These are phyloP conservation scores for Pachyuromys duprasi DNA, from an alignment of 2,797 vertebrate genomes.

Conservation along the genomic window DNA sequence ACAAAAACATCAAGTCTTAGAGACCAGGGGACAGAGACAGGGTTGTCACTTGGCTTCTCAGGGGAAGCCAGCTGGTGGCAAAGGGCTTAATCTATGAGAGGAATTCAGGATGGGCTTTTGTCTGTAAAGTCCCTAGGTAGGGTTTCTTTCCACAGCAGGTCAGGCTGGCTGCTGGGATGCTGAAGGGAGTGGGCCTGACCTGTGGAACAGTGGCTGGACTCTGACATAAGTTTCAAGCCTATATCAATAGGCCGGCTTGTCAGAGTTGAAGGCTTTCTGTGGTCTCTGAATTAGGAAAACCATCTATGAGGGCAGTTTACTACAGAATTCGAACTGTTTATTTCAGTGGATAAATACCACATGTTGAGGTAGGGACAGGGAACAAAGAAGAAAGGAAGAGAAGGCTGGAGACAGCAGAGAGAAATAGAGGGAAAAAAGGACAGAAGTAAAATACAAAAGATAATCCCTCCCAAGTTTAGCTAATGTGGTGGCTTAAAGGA, in stretches of 20 bases:
- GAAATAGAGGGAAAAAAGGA: not conserved
- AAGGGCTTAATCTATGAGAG: not conserved
- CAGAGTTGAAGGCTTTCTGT: not conserved
- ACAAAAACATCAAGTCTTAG: not conserved
- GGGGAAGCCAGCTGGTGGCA: not conserved
- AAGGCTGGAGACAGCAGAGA: not conserved
- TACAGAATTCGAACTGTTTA: not conserved
- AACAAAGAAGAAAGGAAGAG: not conserved
- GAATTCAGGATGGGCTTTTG: not conserved
- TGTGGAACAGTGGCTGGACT: not conserved
- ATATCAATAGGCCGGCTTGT: not conserved
- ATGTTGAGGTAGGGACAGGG: not conserved
- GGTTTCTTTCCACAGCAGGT: not conserved
- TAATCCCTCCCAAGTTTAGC: not conserved
- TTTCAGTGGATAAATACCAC: rapidly evolving
- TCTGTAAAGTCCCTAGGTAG: rapidly evolving
- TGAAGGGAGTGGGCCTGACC: not conserved
- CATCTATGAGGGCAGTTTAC: not conserved
- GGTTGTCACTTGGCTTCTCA: not conserved
- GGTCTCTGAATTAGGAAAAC: not conserved
- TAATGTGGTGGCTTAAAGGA: not conserved
- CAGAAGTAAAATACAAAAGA: not conserved
- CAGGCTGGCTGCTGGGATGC: rapidly evolving
- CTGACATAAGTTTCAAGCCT: not conserved
- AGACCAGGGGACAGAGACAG: not conserved